A percentile compares a stretch with the other conserved stretches of the same genome.
phyloP scores from a whole-genome alignment of 2,797 vertebrate species.

The Acrossocheilus wenchowensis region DNA sequence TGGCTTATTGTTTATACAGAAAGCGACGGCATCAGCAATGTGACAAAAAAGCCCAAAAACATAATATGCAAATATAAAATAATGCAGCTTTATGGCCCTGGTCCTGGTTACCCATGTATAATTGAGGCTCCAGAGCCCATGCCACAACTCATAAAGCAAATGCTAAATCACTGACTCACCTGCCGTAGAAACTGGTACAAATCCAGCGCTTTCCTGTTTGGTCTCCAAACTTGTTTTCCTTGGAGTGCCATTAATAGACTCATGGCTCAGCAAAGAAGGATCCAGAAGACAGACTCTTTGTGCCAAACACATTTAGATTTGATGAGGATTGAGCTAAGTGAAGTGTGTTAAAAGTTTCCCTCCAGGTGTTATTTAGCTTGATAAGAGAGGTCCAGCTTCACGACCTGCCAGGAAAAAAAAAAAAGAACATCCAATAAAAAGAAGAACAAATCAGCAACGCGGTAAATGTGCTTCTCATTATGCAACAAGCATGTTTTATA shows the following conservation, averaged over 20 bases:
- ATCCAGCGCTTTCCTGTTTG: slow-evolving; percentile 55
- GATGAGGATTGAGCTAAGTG: slow-evolving; percentile 52
- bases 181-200: slow-evolving; percentile 57
- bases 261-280: slow-evolving; percentile 42
- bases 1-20: background rate
- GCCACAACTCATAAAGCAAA: slow-evolving; percentile 61
- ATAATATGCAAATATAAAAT: slow-evolving; percentile 4
- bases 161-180: slow-evolving; percentile 61
- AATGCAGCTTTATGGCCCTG: slow-evolving; percentile 8
- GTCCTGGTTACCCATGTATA: slow-evolving; percentile 21
- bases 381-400: slow-evolving; percentile 51
- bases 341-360: slow-evolving; percentile 53
- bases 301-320: slow-evolving; percentile 56
- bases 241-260: slow-evolving; percentile 50
- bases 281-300: slow-evolving; percentile 34
- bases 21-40: background rate
- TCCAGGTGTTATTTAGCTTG: slow-evolving; percentile 49
- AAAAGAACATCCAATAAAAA: slow-evolving; percentile 46
- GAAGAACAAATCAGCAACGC: slow-evolving; percentile 36
- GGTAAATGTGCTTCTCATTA: slow-evolving; percentile 55
- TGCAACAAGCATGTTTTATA: slow-evolving; percentile 52
- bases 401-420: slow-evolving; percentile 39
- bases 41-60: background rate
- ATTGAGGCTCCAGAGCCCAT: slow-evolving; percentile 55
- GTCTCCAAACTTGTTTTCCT: slow-evolving; percentile 59